Evolutionary conservation across 2,888 invertebrate species (phyloP), one percentile per base, ranked within the genome.

Genomic region (Arctia plantaginis): DNA sequence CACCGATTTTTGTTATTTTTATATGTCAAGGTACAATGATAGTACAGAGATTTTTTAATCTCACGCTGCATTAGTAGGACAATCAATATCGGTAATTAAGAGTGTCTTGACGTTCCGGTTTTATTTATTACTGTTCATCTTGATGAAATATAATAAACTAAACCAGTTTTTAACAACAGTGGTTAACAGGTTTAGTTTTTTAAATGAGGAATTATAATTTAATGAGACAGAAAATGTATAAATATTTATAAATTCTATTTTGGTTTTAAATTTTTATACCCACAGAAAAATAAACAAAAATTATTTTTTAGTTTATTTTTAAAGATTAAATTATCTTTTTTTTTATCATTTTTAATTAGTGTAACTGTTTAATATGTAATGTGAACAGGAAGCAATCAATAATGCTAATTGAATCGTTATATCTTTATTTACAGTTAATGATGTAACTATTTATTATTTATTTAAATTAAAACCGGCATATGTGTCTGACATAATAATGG

Each of bases 341-440:
- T 15, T 13, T 15, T 4, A 59, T 2, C 30, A 13, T 30, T 62
- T 51, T 18, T 55, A 33, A n/a, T 69, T 51, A 47, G 23, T 51
- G 23, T 33, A n/a, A 23, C 4, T 69, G 15, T 35, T 20, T 47
- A 35, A 47, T 23, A 33, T n/a, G 23, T 12, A 27, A 13, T 3
- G 23, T 41, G n/a, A 71, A 66, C 30, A 66, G 71, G 71, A 66
- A 71, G 47, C 18, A 59, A 69, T 39, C 1, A 51, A 71, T 55
- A 39, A 66, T 71, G 71, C 35, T 33, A 66, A 66, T 35, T 39
- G 39, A 66, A 66, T 71, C n/a, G 41, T 69, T 41, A 69, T 51
- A 71, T 33, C 41, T 51, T 69, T 55, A 15, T 55, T 30, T n/a
- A 67, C 39, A 20, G 20, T 35, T 20, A 47, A 66, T 51, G 8